Base-by-base conservation (phyloP, 2,113 vertebrate species). In the Oncorhynchus masou region DNA sequence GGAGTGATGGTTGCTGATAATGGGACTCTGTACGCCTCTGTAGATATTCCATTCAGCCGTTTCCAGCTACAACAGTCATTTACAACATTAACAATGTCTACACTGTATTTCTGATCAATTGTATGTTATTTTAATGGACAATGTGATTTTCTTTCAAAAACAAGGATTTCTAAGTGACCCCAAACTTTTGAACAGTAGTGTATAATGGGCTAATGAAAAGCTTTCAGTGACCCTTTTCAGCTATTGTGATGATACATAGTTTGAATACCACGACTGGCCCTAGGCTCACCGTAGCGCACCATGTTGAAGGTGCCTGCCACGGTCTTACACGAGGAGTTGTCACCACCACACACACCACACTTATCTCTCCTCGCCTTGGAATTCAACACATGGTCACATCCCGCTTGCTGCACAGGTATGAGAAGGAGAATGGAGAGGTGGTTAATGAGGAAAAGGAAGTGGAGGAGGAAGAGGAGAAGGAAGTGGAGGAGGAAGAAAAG, bases 361-460 rank as follows among this genome's bases (percentile, higher is more conserved):
- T 99, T 99, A 94, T 99, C 98, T 94, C 95, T 95, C 89, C 98
- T 95, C 81, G 97, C 97, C 92, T 99, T 99, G 74, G 98, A 99
- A 93, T 99, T 99, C 86, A 99, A 90, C 78, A 99, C 94, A 70
- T 99, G 97, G 94, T 99, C 97, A 9, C 98, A 99, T 93, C 98
- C 97, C 34, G 97, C 98, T 97, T 98, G 97, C 98, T 99, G 91
- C 85, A 85, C 71, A 88, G 70, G 66, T 29, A 60, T 54, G 22
- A 66, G 31, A 62, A 49, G 16, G 34, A 7, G 1, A 13, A 29
- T 74, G 16, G 39, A 59, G 67, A 12, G 5, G 19, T 9, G 60
- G 16, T 22, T 15, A 68, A 54, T 27, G 39, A 49, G 20, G 12
- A 64, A 19, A 39, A 71, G 72, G 65, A 29, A 62, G 20, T 48